A percentile compares a stretch with the other conserved stretches of the same genome.
Conservation (phyloP, 2,113 vertebrate species). For the Corynorhinus townsendii region DNA sequence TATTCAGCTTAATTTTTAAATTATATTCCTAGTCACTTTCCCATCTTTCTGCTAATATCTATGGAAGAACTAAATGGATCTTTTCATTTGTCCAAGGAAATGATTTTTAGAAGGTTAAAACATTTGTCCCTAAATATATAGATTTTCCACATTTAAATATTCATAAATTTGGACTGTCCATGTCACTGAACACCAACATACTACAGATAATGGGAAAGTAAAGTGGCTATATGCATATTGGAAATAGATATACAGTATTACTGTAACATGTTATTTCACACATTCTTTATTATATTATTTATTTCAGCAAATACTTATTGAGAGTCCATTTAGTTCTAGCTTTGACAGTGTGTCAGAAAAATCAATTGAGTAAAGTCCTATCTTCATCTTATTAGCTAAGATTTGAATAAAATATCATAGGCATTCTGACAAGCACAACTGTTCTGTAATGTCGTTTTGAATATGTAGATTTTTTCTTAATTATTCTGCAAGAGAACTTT, state of each 20-base stretch:
- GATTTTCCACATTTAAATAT: neutral
- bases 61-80: neutral
- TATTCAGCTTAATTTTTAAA: neutral
- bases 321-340: neutral
- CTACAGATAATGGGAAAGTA: neutral
- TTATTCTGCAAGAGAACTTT: neutral
- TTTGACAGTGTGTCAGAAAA: neutral
- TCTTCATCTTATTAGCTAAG: neutral
- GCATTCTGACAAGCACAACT: neutral
- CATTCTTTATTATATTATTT: neutral
- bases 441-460: neutral
- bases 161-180: neutral
- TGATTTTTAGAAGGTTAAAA: neutral
- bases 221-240: neutral
- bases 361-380: neutral
- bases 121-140: neutral
- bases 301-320: neutral
- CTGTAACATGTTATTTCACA: neutral
- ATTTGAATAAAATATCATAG: neutral
- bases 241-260: neutral
- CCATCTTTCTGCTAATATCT: neutral
- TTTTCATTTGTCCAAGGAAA: constrained; percentile 18
- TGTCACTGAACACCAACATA: neutral
- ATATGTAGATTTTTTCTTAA: neutral
- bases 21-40: neutral